Evolutionary conservation across 2,113 vertebrate species (phyloP).

Genomic region (Myotis lucifugus): DNA sequence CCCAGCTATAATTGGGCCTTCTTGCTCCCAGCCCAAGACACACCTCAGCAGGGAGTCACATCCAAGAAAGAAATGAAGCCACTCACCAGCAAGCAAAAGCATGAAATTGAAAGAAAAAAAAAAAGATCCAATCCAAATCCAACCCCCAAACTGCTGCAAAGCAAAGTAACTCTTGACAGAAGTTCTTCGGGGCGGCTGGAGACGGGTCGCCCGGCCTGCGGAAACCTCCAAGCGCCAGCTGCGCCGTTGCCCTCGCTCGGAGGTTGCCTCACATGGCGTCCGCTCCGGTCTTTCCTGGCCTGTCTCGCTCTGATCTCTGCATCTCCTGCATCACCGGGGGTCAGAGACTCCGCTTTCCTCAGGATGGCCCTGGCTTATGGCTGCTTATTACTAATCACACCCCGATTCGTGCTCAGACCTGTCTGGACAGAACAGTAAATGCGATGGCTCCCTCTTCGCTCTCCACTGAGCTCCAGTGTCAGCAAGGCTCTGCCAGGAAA

Average conservation of each 20-base stretch:
- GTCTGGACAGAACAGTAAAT: background rate
- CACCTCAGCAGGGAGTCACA: background rate
- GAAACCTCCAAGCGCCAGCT: background rate
- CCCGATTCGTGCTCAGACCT: background rate
- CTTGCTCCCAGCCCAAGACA: background rate
- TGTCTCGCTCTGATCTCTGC: background rate
- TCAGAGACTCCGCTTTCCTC: background rate
- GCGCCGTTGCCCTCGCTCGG: accelerated
- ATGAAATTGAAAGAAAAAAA: background rate
- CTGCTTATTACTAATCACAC: background rate
- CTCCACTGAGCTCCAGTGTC: background rate
- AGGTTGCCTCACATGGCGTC: background rate
- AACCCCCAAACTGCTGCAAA: background rate
- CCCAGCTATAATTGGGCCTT: background rate
- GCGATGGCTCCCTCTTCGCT: background rate
- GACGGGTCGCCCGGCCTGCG: background rate
- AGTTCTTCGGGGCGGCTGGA: background rate
- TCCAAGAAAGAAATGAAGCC: background rate
- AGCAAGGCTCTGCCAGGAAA: background rate
- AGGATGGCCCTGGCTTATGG: background rate
- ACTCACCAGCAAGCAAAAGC: background rate
- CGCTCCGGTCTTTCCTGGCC: accelerated
- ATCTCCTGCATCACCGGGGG: background rate
- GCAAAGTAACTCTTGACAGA: background rate
- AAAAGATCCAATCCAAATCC: background rate